Evolutionary conservation across 2,888 invertebrate genomes (phyloP), one percentile per base, ranked within the genome.

Genomic region (Ichneumon xanthorius): DNA sequence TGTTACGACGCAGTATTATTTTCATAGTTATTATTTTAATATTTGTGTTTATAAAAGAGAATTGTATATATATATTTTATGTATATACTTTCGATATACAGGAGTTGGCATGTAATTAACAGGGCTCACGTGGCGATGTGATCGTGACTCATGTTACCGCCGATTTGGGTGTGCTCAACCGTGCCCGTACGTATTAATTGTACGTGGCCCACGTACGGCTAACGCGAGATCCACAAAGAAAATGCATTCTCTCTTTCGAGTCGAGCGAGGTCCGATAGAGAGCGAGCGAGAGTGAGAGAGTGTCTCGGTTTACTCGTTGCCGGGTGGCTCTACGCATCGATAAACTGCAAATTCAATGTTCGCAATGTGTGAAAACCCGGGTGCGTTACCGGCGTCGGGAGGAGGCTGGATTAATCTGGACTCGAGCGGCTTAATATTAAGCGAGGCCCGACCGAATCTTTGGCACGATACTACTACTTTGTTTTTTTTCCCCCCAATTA

Each of bases 311-410:
- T 89, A 91, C 89, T 91, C 89, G 91, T 90, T 91, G 89, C 88
- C 88, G 88, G 90, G 87, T 89, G 88, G 90, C 88, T 90, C 89
- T 89, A 91, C 91, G 89, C 91, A 91, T 90, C 91, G 91, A 92
- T 91, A 91, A 90, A 91, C 91, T 92, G 92, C 88, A 92, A 92
- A 91, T 87, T 86, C 65, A 87, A 90, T 88, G 88, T 80, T 81
- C 75, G 73, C 80, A 82, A 71, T 80, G 68, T 82, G 85, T 85
- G 83, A 86, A 86, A 83, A 80, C 85, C 82, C 85, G 85, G 48
- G 33, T 22, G 19, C 53, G 50, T 50, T 55, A 80, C 73, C 81
- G 82, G 65, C 61, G 53, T 82, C 79, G 75, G 82, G 83, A 76
- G 73, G 72, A 73, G 80, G 68, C 77, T 83, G 76, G 68, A 86